These are phyloP conservation scores for Plodia interpunctella DNA, from an alignment of 1,140 invertebrate species.

Conservation along the genomic window DNA sequence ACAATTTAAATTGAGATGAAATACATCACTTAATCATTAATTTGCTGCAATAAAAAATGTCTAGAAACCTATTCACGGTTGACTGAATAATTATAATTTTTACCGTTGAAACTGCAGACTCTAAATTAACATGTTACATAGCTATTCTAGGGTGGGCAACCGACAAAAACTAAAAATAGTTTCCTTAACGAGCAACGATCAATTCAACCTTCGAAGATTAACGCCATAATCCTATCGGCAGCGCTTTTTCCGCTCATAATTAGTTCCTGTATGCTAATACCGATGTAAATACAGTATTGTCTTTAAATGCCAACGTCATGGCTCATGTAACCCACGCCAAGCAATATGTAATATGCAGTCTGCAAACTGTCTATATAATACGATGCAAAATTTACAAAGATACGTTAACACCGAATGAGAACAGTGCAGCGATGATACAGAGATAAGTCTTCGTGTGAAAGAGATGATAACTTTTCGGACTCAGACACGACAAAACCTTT, in stretches of 20 bases:
- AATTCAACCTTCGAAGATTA: conserved; percentile 14
- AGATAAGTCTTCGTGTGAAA: not conserved
- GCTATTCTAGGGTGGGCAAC: not conserved
- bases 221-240: conserved; percentile 12
- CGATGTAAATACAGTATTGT: conserved; percentile 36
- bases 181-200: conserved; percentile 22
- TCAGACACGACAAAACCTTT: too few species aligned
- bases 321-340: conserved; percentile 34
- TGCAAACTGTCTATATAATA: conserved; percentile 33
- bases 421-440: not conserved
- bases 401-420: not conserved
- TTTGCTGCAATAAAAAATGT: too few species aligned
- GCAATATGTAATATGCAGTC: conserved; percentile 16
- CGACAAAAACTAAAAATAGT: conserved; percentile 1
- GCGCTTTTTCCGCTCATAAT: conserved; percentile 19
- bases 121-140: too few species aligned
- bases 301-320: conserved; percentile 38
- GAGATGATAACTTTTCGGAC: too few species aligned
- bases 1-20: too few species aligned
- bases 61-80: not conserved
- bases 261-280: conserved; percentile 38
- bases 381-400: conserved; percentile 31
- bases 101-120: too few species aligned
- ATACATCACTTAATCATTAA: too few species aligned
- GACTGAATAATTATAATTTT: not conserved